A percentile compares a stretch with the other conserved stretches of the same genome.
phyloP scores from a whole-genome alignment of 2,888 invertebrate species.

The Hesperia comma region DNA sequence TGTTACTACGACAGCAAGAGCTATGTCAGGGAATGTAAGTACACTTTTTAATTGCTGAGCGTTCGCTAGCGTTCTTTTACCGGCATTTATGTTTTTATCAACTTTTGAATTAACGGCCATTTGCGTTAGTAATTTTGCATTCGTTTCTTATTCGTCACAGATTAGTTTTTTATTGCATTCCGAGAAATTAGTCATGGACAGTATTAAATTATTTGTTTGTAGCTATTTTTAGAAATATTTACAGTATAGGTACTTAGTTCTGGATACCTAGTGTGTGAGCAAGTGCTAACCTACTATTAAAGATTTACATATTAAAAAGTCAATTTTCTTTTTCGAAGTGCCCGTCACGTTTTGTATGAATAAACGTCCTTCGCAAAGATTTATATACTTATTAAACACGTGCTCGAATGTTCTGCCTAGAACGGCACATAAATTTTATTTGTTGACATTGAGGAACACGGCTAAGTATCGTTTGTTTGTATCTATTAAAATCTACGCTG shows the following conservation, averaged over 20 bases:
- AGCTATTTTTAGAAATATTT: background rate
- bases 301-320: too few species aligned
- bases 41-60: conserved; percentile 53
- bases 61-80: conserved; percentile 40
- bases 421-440: conserved; percentile 7
- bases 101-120: conserved; percentile 10
- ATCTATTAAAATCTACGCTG: conserved; percentile 9
- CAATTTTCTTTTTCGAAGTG: background rate
- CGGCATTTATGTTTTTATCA: background rate
- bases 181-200: too few species aligned
- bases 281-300: too few species aligned
- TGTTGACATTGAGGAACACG: conserved; percentile 27
- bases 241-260: too few species aligned
- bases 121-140: conserved; percentile 14
- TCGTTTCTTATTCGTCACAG: background rate
- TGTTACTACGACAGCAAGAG: conserved; percentile 90
- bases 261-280: too few species aligned
- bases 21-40: conserved; percentile 87
- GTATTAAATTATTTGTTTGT: background rate
- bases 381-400: conserved; percentile 1
- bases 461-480: background rate
- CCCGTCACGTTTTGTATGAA: background rate
- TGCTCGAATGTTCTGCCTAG: conserved; percentile 17
- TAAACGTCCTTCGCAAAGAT: background rate
- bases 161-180: too few species aligned